These are phyloP conservation scores for Drosophila teissieri DNA, from an alignment of 1,140 invertebrate species.

Conservation along the genomic window DNA sequence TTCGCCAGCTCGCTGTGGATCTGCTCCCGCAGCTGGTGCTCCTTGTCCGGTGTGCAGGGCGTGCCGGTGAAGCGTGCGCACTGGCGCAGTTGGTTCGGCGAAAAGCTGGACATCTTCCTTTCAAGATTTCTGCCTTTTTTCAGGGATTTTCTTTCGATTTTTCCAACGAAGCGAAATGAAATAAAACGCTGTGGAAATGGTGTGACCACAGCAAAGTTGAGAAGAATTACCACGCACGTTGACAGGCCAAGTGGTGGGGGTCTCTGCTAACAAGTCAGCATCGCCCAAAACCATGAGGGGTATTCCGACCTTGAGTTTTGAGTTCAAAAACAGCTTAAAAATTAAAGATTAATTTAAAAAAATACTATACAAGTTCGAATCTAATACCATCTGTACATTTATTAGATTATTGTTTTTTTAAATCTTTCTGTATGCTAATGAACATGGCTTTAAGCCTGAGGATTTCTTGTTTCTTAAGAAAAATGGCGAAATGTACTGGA, in stretches of 20 bases:
- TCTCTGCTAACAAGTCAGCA: background rate
- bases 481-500: background rate
- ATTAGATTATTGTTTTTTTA: background rate
- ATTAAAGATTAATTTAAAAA: too few species aligned
- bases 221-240: background rate
- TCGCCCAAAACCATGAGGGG: background rate
- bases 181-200: slow-evolving; percentile 11
- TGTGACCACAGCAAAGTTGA: slow-evolving; percentile 4
- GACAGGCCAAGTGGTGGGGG: too few species aligned
- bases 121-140: background rate
- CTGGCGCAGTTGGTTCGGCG: slow-evolving; percentile 73
- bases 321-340: background rate
- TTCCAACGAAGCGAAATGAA: slow-evolving; percentile 3
- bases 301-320: background rate
- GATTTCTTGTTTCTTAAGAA: background rate
- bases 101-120: slow-evolving; percentile 61
- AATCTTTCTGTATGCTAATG: too few species aligned
- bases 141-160: slow-evolving; percentile 4
- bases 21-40: slow-evolving; percentile 75
- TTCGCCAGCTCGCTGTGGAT: slow-evolving; percentile 76
- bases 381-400: too few species aligned
- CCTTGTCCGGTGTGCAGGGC: slow-evolving; percentile 74
- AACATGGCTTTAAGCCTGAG: background rate
- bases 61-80: slow-evolving; percentile 61
- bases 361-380: too few species aligned